These are phyloP conservation scores for Phalanger gymnotis DNA, from an alignment of 2,797 vertebrate species.

Conservation along the genomic window DNA sequence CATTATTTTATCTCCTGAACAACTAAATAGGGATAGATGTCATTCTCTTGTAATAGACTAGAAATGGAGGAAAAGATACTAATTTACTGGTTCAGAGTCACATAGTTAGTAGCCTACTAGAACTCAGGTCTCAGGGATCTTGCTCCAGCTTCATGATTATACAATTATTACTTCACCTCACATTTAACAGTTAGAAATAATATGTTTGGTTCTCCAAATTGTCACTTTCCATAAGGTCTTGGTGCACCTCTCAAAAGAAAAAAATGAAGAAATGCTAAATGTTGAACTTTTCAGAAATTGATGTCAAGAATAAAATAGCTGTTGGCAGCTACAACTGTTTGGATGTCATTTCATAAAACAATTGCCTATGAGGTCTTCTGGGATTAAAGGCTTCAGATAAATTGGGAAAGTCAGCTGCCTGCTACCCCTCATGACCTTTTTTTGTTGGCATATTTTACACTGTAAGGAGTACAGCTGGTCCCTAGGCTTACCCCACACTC, in stretches of 20 bases:
- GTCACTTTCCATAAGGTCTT: constrained; percentile 56
- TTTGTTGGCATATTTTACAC: constrained; percentile 26
- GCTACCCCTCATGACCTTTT: constrained; percentile 44
- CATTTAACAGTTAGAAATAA: constrained; percentile 33
- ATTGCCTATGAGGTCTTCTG: constrained; percentile 57
- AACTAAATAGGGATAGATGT: accelerated
- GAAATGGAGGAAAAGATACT: neutral
- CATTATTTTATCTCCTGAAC: constrained; percentile 7
- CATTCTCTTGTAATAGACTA: neutral
- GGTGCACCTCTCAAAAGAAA: constrained; percentile 38
- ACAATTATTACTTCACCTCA: constrained; percentile 6
- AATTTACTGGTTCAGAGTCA: constrained; percentile 32
- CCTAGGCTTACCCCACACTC: constrained; percentile 9
- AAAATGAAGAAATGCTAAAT: constrained; percentile 74
- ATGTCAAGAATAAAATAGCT: constrained; percentile 75
- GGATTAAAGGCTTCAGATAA: constrained; percentile 67
- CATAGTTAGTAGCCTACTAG: neutral
- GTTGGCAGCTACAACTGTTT: constrained; percentile 73
- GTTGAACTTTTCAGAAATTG: constrained; percentile 78
- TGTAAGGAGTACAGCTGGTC: neutral
- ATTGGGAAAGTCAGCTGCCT: constrained; percentile 40
- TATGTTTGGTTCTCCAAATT: constrained; percentile 50
- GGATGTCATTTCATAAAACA: constrained; percentile 76
- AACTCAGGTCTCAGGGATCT: neutral
- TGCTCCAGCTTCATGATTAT: neutral